Percentiles rank a stretch among this genome's conserved stretches.
Conservation (phyloP, 2,113 vertebrate genomes). For the Notiomystis cincta region DNA sequence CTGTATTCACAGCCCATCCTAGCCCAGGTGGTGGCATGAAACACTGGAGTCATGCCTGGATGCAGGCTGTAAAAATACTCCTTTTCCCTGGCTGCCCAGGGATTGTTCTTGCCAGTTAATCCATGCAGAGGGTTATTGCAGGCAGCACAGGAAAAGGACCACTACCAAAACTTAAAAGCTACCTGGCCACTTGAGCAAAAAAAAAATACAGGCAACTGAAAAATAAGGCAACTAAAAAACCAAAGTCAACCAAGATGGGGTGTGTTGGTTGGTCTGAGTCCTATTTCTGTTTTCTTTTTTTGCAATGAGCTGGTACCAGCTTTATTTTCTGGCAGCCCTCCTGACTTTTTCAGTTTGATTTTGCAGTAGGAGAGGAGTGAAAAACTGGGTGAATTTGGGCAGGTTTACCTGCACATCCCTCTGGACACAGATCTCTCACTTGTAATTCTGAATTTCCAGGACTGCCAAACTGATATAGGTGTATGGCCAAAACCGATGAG, state of each 20-base stretch:
- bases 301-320: neutral
- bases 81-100: neutral
- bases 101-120: neutral
- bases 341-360: neutral
- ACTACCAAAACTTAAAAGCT: neutral
- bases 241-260: neutral
- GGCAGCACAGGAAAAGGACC: neutral
- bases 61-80: neutral
- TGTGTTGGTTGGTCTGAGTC: neutral
- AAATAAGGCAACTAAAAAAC: neutral
- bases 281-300: neutral
- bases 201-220: neutral
- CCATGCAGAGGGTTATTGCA: neutral
- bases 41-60: neutral
- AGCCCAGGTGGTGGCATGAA: neutral
- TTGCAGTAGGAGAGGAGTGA: neutral
- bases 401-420: neutral
- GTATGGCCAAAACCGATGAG: neutral
- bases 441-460: neutral
- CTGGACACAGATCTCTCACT: neutral
- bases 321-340: neutral
- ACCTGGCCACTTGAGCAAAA: neutral
- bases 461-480: neutral
- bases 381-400: neutral
- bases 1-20: neutral